These are phyloP conservation scores for Eupithecia inturbata DNA, from an alignment of 2,888 invertebrate species.

Conservation along the genomic window DNA sequence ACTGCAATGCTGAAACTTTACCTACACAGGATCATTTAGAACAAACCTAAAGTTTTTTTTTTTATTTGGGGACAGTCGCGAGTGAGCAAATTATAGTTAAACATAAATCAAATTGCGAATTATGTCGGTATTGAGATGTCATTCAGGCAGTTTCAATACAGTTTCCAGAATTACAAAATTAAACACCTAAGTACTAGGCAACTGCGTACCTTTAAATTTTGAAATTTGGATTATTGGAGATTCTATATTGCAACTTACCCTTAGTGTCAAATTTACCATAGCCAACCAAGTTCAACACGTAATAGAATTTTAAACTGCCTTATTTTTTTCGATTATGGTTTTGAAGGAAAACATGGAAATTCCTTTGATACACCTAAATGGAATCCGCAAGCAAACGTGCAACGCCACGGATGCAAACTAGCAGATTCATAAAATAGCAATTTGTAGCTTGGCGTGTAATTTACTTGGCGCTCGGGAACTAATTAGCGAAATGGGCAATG, in stretches of 20 bases:
- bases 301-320: neutral
- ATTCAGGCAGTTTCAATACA: neutral
- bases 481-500: conserved; percentile 36
- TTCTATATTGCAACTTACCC: neutral
- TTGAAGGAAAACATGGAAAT: neutral
- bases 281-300: neutral
- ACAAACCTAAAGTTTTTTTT: neutral
- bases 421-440: conserved; percentile 26
- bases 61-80: neutral
- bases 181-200: neutral
- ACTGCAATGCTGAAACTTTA: neutral
- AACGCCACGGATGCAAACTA: neutral
- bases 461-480: conserved; percentile 27
- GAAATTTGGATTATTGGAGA: neutral
- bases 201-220: neutral
- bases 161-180: conserved; percentile 3
- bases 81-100: neutral
- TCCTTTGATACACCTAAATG: conserved; percentile 1
- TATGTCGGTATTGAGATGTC: conserved; percentile 12
- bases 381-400: neutral
- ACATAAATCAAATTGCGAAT: conserved; percentile 12
- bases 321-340: neutral
- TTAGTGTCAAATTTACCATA: neutral
- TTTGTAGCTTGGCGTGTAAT: conserved; percentile 30
- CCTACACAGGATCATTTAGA: neutral